A percentile compares a stretch with the other conserved stretches of the same genome.
These are phyloP conservation scores for Sebastes matsubarae DNA, from an alignment of 2,797 vertebrate species.

Conservation along the genomic window DNA sequence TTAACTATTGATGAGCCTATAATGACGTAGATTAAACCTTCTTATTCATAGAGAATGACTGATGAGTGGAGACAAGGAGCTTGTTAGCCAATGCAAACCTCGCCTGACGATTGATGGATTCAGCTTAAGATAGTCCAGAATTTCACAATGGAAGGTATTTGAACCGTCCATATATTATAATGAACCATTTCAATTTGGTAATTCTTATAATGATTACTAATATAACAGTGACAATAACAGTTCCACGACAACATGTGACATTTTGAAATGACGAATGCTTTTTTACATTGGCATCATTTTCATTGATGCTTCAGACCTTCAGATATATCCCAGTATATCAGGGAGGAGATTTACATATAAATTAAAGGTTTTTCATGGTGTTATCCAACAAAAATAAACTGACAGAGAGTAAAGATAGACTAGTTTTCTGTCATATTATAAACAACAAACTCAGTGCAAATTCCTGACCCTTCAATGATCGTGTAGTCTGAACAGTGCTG, in stretches of 20 bases:
- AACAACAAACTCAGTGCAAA: not conserved
- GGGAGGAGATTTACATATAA: constrained; percentile 16
- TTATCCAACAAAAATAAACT: not conserved
- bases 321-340: not conserved
- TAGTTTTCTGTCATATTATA: not conserved
- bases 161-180: not conserved
- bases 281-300: not conserved
- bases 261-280: not conserved
- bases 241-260: not conserved
- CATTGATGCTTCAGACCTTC: not conserved
- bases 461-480: not conserved
- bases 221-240: not conserved
- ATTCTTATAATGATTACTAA: not conserved
- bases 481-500: not conserved
- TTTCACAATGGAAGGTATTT: not conserved
- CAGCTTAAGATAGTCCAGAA: not conserved
- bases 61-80: not conserved
- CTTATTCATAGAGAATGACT: not conserved
- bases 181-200: not conserved
- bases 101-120: not conserved
- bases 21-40: not conserved
- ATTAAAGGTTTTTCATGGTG: not conserved
- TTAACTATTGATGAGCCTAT: not conserved
- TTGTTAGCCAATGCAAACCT: not conserved
- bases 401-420: not conserved